Evolutionary conservation across 2,113 vertebrate species (phyloP).

Genomic region (Xiphias gladius): DNA sequence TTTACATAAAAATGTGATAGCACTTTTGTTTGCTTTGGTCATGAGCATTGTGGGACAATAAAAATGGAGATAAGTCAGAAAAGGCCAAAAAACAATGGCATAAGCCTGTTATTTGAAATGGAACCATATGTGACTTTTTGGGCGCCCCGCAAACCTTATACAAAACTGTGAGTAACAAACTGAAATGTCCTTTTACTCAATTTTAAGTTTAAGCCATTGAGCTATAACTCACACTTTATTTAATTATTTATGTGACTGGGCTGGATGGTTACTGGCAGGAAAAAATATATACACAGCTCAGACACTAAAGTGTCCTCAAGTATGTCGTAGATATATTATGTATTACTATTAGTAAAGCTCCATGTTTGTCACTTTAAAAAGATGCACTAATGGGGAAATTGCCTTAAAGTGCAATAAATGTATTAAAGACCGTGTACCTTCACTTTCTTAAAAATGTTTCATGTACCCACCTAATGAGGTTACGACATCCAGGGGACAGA

Average conservation of each 20-base stretch:
- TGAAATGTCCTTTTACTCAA: background rate
- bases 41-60: background rate
- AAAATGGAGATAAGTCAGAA: background rate
- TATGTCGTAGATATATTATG: background rate
- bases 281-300: background rate
- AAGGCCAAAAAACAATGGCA: background rate
- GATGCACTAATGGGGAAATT: slow-evolving; percentile 13
- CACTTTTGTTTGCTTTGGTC: background rate
- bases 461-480: background rate
- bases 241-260: background rate
- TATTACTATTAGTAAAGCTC: background rate
- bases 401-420: slow-evolving; percentile 37
- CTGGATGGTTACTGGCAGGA: background rate
- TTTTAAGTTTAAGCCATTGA: background rate
- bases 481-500: background rate
- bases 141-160: background rate
- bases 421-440: background rate
- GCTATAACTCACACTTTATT: background rate
- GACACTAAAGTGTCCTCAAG: background rate
- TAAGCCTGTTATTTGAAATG: background rate
- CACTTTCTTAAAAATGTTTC: background rate
- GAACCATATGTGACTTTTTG: background rate
- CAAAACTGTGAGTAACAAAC: background rate
- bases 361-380: slow-evolving; percentile 24
- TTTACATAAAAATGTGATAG: background rate